A percentile compares a stretch with the other conserved stretches of the same genome.
Conservation (phyloP, 2,797 vertebrate species). For the Macrochelys suwanniensis region DNA sequence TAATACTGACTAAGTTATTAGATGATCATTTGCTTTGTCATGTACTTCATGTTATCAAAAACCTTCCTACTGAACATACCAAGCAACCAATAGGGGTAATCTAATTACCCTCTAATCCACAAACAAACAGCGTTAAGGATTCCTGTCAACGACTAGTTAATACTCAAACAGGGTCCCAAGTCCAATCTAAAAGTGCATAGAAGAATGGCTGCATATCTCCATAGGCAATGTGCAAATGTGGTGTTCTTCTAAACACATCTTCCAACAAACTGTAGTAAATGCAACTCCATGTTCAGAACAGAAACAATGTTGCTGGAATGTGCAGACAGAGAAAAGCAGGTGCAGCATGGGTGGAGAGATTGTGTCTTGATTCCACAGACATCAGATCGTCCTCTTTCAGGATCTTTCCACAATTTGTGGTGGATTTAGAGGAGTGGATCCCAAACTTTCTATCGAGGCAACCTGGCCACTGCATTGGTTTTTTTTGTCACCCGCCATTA, state of each 20-base stretch:
- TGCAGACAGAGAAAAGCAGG: slow-evolving; percentile 45
- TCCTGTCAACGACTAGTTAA: background rate
- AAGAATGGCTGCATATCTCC: background rate
- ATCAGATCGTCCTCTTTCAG: slow-evolving; percentile 7
- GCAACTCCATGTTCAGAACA: slow-evolving; percentile 68
- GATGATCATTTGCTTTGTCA: background rate
- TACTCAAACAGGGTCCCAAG: background rate
- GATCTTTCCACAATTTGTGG: background rate
- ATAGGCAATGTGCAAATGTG: slow-evolving; percentile 68
- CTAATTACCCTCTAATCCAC: background rate
- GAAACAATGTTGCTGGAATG: slow-evolving; percentile 54
- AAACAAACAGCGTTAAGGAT: background rate
- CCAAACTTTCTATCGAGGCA: background rate
- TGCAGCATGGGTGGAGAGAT: slow-evolving; percentile 17
- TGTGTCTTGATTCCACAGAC: background rate
- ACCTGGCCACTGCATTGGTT: background rate
- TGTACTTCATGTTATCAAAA: background rate
- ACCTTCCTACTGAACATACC: background rate
- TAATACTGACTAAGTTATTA: background rate
- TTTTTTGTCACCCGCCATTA: background rate
- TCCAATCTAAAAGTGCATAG: background rate
- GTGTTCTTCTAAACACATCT: slow-evolving; percentile 61
- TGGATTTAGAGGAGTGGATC: background rate
- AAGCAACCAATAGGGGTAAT: background rate
- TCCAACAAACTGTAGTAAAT: slow-evolving; percentile 58